phyloP scores from a whole-genome alignment of 1,140 invertebrate genomes.

The Aradophagus sp. region DNA sequence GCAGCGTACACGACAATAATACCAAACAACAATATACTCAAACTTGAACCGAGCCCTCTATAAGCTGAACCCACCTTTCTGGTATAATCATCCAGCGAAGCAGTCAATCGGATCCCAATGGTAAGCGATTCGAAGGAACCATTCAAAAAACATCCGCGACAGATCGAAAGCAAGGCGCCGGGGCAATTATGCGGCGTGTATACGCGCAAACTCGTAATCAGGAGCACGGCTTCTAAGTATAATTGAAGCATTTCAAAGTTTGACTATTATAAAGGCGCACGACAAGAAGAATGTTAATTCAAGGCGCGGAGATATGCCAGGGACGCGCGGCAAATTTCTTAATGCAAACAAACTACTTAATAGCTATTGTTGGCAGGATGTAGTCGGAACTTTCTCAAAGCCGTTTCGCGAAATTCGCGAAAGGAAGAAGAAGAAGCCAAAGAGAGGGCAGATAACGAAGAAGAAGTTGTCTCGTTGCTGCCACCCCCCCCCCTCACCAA shows the following conservation, averaged over 20 bases:
- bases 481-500: conserved; percentile 11
- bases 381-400: conserved; percentile 54
- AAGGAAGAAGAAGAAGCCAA: conserved; percentile 42
- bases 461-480: conserved; percentile 48
- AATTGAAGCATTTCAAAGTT: conserved; percentile 57
- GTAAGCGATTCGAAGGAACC: conserved; percentile 24
- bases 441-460: conserved; percentile 48
- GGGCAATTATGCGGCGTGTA: conserved; percentile 41
- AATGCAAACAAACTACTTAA: conserved; percentile 69
- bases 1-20: no score
- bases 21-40: no score
- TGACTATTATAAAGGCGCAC: conserved; percentile 56
- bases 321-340: conserved; percentile 62
- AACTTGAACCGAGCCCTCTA: no score
- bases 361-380: conserved; percentile 63
- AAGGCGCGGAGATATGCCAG: conserved; percentile 44
- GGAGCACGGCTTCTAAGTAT: conserved; percentile 51
- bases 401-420: conserved; percentile 46
- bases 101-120: not conserved
- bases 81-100: no score
- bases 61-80: no score
- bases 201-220: conserved; percentile 45
- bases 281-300: conserved; percentile 57
- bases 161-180: conserved; percentile 38
- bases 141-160: conserved; percentile 39